These are phyloP conservation scores for Mobula birostris DNA, from an alignment of 2,113 vertebrate species.

Conservation along the genomic window DNA sequence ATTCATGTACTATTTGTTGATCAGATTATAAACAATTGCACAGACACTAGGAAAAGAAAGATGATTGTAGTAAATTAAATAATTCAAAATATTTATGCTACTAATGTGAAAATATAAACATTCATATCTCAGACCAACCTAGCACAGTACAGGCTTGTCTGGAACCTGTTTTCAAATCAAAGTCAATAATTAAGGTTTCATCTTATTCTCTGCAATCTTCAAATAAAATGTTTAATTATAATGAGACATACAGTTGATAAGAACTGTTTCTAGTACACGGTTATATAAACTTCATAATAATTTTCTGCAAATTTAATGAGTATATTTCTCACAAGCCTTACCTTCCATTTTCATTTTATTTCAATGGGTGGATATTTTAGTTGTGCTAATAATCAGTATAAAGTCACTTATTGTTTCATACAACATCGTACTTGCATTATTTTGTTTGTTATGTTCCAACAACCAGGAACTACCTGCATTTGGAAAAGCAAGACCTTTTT, in stretches of 20 bases:
- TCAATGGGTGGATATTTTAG: background rate
- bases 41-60: background rate
- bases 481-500: too few relatives aligned
- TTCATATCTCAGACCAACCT: background rate
- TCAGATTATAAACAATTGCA: background rate
- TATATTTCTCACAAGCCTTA: background rate
- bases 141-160: background rate
- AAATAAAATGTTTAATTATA: background rate
- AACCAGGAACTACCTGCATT: too few relatives aligned
- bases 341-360: background rate
- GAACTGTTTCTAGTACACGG: background rate
- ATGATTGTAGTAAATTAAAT: background rate
- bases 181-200: background rate
- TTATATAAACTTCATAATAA: background rate
- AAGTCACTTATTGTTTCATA: background rate
- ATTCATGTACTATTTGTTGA: constrained; percentile 51
- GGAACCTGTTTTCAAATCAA: background rate
- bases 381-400: background rate
- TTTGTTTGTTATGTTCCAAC: background rate
- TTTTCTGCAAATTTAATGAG: background rate
- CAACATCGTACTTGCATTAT: background rate
- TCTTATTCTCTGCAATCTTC: background rate
- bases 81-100: background rate
- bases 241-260: background rate
- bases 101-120: background rate